These are phyloP conservation scores for Parazoanthus darwini DNA, from an alignment of 92 coral and sea anemone species.

Conservation along the genomic window DNA sequence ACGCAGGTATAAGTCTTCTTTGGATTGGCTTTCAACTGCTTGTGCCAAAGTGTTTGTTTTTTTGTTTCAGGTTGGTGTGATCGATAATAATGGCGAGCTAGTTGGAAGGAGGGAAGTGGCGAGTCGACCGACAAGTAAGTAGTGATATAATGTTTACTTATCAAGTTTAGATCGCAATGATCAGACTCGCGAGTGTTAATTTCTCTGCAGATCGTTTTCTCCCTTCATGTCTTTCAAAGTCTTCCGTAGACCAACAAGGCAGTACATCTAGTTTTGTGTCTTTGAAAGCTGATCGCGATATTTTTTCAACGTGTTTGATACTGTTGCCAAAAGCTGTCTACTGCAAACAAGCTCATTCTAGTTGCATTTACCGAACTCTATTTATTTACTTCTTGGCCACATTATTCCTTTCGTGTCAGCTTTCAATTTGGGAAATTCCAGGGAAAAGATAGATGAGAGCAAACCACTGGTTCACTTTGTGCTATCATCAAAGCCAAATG, in stretches of 20 bases:
- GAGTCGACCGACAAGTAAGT: constrained; percentile 55
- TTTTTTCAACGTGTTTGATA: background rate
- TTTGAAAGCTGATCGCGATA: constrained; percentile 14
- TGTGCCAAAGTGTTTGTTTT: constrained; percentile 20
- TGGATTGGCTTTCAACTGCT: constrained; percentile 8
- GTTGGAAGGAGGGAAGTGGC: constrained; percentile 65
- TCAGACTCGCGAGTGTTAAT: background rate
- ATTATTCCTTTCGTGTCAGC: constrained; percentile 1
- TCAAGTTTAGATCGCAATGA: constrained; percentile 11
- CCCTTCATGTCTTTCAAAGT: background rate
- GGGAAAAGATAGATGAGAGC: background rate
- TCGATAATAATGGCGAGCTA: constrained; percentile 83
- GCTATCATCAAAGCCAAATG: background rate
- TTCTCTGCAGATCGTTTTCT: background rate
- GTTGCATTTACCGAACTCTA: background rate
- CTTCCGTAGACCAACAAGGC: background rate
- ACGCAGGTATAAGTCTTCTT: constrained; percentile 2
- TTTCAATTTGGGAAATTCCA: background rate
- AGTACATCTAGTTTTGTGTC: background rate
- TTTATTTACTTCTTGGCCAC: background rate
- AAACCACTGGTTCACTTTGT: background rate
- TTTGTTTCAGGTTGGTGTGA: constrained; percentile 76
- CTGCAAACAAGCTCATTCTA: constrained; percentile 2
- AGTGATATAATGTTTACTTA: constrained; percentile 36
- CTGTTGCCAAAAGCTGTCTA: background rate